Percentiles rank a stretch among this genome's conserved stretches.
These are phyloP conservation scores for Poecilia gillii DNA, from an alignment of 2,797 vertebrate genomes.

Conservation along the genomic window DNA sequence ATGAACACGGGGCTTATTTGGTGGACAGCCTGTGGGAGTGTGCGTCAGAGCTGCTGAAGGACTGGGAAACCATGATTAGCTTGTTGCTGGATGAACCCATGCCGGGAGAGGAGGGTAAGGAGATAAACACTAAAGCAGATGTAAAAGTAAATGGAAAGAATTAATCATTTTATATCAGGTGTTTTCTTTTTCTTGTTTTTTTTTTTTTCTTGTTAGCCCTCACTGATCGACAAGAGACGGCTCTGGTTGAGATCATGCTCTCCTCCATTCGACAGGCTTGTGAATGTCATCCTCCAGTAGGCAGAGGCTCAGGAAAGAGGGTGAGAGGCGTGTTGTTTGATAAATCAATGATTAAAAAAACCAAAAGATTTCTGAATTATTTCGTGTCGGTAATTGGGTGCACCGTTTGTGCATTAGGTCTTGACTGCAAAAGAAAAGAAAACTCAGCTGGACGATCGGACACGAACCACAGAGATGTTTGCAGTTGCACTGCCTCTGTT, in stretches of 20 bases:
- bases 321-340: slow-evolving; percentile 64
- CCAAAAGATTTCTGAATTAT: background rate
- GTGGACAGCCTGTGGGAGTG: slow-evolving; percentile 99
- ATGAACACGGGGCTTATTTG: slow-evolving; percentile 97
- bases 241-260: slow-evolving; percentile 97
- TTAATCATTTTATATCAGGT: background rate
- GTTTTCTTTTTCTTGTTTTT: background rate
- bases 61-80: slow-evolving; percentile 99
- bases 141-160: background rate
- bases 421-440: slow-evolving; percentile 98
- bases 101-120: slow-evolving; percentile 92
- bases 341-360: background rate
- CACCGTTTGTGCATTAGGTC: slow-evolving; percentile 79
- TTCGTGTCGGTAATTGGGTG: slow-evolving; percentile 10
- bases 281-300: slow-evolving; percentile 96
- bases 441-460: slow-evolving; percentile 94
- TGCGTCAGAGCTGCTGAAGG: slow-evolving; percentile 93
- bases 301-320: slow-evolving; percentile 95
- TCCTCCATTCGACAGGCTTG: slow-evolving; percentile 95
- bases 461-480: slow-evolving; percentile 96
- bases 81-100: slow-evolving; percentile 94
- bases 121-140: background rate
- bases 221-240: slow-evolving; percentile 94
- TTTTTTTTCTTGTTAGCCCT: slow-evolving; percentile 80
- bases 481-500: slow-evolving; percentile 92